A percentile compares a stretch with the other conserved stretches of the same genome.
These are phyloP conservation scores for Artemia sinica DNA, from an alignment of 2,888 invertebrate species.

Conservation along the genomic window DNA sequence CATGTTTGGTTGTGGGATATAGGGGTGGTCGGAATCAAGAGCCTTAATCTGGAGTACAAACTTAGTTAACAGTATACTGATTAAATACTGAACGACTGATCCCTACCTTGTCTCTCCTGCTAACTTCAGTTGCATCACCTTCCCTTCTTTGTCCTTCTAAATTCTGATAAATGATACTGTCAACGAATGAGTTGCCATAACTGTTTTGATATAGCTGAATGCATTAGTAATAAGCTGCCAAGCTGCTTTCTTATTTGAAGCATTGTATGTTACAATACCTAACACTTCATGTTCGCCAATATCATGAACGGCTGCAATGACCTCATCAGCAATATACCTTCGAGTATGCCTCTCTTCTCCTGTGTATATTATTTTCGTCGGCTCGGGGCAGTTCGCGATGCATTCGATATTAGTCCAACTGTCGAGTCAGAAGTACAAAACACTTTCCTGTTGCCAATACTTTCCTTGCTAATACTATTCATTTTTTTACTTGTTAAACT, in stretches of 20 bases:
- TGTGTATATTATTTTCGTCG: slow-evolving; percentile 8
- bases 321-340: slow-evolving; percentile 6
- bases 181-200: background rate
- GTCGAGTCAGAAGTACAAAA: too few species aligned
- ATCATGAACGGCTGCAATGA: background rate
- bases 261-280: background rate
- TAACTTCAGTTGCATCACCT: slow-evolving; percentile 9
- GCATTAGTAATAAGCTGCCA: slow-evolving; percentile 9
- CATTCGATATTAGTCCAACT: too few species aligned
- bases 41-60: slow-evolving; percentile 2
- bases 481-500: too few species aligned
- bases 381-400: too few species aligned
- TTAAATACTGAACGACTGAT: slow-evolving; percentile 5
- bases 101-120: slow-evolving; percentile 7
- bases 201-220: slow-evolving; percentile 8
- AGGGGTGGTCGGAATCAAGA: slow-evolving; percentile 1
- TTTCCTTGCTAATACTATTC: too few species aligned
- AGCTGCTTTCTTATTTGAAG: background rate
- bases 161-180: background rate
- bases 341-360: slow-evolving; percentile 7
- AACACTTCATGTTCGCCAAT: slow-evolving; percentile 1
- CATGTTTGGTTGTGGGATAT: background rate
- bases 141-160: slow-evolving; percentile 4
- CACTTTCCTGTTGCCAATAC: too few species aligned
- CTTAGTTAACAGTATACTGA: background rate